Evolutionary conservation across 1,140 invertebrate species (phyloP).

Genomic region (Drosophila sproati): DNA sequence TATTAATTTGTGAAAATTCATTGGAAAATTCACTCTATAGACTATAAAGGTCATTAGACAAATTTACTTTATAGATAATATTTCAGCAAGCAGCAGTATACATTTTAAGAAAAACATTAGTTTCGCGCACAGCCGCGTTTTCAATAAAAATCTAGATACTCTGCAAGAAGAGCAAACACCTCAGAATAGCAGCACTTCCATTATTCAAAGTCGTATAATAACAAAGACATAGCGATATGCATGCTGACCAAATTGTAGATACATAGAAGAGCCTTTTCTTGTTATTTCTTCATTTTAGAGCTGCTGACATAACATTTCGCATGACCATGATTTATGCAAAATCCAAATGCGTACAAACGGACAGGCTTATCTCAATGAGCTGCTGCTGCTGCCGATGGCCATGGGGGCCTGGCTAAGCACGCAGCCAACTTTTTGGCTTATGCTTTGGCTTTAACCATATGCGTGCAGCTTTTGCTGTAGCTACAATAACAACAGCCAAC

Average conservation of each 20-base stretch:
- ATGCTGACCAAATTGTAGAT: not conserved
- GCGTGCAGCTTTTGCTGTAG: slow-evolving; percentile 53
- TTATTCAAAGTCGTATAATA: slow-evolving; percentile 18
- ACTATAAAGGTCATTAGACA: too few relatives aligned
- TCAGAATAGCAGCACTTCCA: slow-evolving; percentile 1
- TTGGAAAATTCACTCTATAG: too few relatives aligned
- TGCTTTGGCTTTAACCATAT: slow-evolving; percentile 54
- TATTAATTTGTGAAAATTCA: too few relatives aligned
- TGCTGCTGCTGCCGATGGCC: slow-evolving; percentile 47
- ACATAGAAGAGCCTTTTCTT: slow-evolving; percentile 35
- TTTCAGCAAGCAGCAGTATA: too few relatives aligned
- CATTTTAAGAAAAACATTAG: too few relatives aligned
- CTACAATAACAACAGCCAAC: slow-evolving; percentile 24
- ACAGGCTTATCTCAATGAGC: slow-evolving; percentile 81
- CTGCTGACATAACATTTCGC: slow-evolving; percentile 77
- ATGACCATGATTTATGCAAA: slow-evolving; percentile 76
- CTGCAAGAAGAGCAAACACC: not conserved
- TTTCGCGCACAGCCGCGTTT: not conserved
- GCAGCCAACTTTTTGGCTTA: slow-evolving; percentile 43
- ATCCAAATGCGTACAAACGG: slow-evolving; percentile 66
- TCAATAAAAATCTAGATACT: not conserved
- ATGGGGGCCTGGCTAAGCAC: slow-evolving; percentile 49
- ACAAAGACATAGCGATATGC: slow-evolving; percentile 9
- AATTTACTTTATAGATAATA: too few relatives aligned
- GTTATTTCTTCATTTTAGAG: slow-evolving; percentile 43